Conservation (phyloP, 2,797 vertebrate species). For the Silurus aristotelis region DNA sequence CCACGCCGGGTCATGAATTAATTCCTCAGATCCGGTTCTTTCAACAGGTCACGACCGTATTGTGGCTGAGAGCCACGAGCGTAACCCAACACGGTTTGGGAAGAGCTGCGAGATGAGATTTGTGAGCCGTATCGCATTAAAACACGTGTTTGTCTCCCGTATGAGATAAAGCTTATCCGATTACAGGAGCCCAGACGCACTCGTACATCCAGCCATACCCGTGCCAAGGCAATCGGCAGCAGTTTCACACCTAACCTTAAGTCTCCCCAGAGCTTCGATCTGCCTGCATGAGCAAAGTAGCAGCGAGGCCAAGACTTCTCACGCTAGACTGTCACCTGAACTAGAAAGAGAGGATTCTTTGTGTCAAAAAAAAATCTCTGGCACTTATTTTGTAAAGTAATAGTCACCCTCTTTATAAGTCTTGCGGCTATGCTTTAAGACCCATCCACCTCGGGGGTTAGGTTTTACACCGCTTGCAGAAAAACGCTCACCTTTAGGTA, state of each 20-base stretch:
- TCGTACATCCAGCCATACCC: conserved; percentile 12
- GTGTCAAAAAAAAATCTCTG: background rate
- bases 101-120: conserved; percentile 38
- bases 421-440: conserved; percentile 53
- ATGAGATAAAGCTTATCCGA: conserved; percentile 72
- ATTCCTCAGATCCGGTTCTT: background rate
- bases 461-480: conserved; percentile 44
- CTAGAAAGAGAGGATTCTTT: background rate
- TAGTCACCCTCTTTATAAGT: conserved; percentile 52
- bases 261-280: conserved; percentile 63
- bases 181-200: conserved; percentile 59
- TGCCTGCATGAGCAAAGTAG: conserved; percentile 60
- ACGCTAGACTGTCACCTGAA: conserved; percentile 59
- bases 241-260: conserved; percentile 17
- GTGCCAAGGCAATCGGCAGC: conserved; percentile 47
- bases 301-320: conserved; percentile 64
- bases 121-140: conserved; percentile 68
- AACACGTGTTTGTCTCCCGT: conserved; percentile 65
- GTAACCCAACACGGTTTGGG: conserved; percentile 38
- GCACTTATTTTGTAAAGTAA: conserved; percentile 57
- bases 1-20: background rate
- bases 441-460: conserved; percentile 32
- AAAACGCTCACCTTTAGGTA: conserved; percentile 27
- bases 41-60: background rate
- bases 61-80: background rate